Percentiles rank a stretch among this genome's conserved stretches.
Evolutionary conservation across 1,140 invertebrate genomes (phyloP).

Genomic region (Heliconius melpomene): DNA sequence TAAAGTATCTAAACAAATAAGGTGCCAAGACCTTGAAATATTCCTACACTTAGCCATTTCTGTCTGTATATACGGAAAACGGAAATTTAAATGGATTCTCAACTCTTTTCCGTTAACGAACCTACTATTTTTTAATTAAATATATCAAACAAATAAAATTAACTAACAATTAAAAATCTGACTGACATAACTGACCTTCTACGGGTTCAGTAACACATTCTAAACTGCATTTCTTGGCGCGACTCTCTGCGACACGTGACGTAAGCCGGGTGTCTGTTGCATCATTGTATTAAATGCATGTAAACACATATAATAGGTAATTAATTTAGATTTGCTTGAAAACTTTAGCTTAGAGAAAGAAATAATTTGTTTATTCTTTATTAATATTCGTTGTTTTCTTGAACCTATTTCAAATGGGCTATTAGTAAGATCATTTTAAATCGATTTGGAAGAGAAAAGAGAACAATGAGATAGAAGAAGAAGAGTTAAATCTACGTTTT

Average conservation of each 20-base stretch:
- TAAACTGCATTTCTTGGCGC: constrained; percentile 14
- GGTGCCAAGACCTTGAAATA: not conserved
- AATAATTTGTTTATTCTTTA: no score
- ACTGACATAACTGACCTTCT: not conserved
- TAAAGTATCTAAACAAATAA: not conserved
- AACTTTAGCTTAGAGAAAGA: not conserved
- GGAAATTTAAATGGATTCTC: not conserved
- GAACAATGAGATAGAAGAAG: no score
- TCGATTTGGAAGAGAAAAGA: no score
- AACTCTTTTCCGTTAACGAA: no score
- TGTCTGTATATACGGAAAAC: not conserved
- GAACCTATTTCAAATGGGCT: no score
- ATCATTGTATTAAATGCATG: constrained; percentile 14
- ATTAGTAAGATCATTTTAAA: no score
- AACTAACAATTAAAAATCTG: not conserved
- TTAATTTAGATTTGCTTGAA: not conserved
- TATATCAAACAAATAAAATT: no score
- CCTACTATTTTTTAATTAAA: no score
- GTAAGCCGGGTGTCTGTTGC: constrained; percentile 1
- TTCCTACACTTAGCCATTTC: not conserved
- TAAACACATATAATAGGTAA: not conserved
- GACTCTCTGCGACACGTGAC: not conserved
- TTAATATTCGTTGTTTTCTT: no score
- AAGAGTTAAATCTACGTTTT: no score
- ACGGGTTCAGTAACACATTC: not conserved